Percentiles rank a stretch among this genome's conserved stretches.
These are phyloP conservation scores for Erpobdella octoculata DNA, from an alignment of 2,888 invertebrate genomes.

Conservation along the genomic window DNA sequence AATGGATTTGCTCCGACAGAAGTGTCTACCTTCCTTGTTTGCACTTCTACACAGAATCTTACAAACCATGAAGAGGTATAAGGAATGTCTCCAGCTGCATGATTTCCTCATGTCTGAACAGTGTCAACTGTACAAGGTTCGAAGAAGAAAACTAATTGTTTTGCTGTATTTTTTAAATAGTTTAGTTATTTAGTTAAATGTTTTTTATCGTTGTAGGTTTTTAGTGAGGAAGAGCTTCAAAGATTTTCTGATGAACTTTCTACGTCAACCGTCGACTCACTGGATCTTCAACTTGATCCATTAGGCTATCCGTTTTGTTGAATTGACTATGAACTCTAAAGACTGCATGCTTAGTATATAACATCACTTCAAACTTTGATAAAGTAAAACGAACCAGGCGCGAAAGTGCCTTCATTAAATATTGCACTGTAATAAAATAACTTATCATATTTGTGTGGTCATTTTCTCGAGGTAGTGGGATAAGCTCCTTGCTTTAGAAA, in stretches of 20 bases:
- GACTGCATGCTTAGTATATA: too few species aligned
- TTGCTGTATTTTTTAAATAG: not conserved
- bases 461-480: too few species aligned
- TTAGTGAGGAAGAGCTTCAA: conserved; percentile 3
- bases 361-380: too few species aligned
- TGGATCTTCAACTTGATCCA: not conserved
- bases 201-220: not conserved
- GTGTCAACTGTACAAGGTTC: conserved; percentile 70
- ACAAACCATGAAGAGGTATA: conserved; percentile 66
- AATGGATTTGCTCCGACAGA: conserved; percentile 66
- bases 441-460: too few species aligned
- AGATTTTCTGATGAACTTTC: not conserved
- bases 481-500: too few species aligned
- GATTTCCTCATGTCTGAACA: conserved; percentile 73
- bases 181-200: not conserved
- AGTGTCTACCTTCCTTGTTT: conserved; percentile 75
- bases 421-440: too few species aligned
- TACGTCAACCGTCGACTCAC: not conserved
- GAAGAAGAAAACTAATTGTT: too few species aligned
- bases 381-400: too few species aligned
- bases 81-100: conserved; percentile 70
- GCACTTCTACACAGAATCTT: conserved; percentile 72
- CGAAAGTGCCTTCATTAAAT: too few species aligned
- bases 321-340: too few species aligned
- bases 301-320: not conserved